A percentile compares a stretch with the other conserved stretches of the same genome.
Conservation (phyloP, 2,113 vertebrate genomes). For the Calonectris borealis region DNA sequence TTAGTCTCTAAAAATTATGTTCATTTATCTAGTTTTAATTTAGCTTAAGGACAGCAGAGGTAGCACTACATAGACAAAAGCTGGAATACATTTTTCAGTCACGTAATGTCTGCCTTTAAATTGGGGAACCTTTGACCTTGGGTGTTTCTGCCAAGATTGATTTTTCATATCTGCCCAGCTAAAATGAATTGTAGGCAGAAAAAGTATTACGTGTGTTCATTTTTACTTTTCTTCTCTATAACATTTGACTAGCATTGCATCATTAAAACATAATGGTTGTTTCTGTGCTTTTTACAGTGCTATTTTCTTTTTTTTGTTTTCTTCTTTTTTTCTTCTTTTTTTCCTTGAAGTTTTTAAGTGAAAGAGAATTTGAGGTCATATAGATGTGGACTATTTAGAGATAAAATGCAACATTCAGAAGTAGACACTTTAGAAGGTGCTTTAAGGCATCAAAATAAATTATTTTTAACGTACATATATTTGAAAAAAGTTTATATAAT, state of each 20-base stretch:
- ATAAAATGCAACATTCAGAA: background rate
- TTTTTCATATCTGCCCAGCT: background rate
- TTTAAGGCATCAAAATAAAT: background rate
- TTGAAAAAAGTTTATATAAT: background rate
- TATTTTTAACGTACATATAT: background rate
- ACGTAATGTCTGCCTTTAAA: background rate
- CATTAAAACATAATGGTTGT: background rate
- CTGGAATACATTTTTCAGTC: background rate
- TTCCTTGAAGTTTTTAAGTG: background rate
- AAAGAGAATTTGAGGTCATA: background rate
- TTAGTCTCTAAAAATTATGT: background rate
- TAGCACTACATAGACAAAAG: background rate
- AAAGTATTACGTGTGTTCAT: background rate
- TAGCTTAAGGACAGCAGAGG: background rate
- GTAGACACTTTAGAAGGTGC: background rate
- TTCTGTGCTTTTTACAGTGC: background rate
- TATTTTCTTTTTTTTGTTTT: background rate
- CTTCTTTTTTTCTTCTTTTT: accelerated
- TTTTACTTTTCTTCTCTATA: background rate
- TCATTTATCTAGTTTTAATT: background rate
- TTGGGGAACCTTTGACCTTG: background rate
- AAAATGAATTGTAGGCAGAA: slow-evolving; percentile 1
- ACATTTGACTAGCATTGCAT: background rate
- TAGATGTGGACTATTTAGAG: background rate
- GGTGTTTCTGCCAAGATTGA: background rate